phyloP scores from a whole-genome alignment of 2,797 vertebrate genomes.

The Anolis apletophallus region DNA sequence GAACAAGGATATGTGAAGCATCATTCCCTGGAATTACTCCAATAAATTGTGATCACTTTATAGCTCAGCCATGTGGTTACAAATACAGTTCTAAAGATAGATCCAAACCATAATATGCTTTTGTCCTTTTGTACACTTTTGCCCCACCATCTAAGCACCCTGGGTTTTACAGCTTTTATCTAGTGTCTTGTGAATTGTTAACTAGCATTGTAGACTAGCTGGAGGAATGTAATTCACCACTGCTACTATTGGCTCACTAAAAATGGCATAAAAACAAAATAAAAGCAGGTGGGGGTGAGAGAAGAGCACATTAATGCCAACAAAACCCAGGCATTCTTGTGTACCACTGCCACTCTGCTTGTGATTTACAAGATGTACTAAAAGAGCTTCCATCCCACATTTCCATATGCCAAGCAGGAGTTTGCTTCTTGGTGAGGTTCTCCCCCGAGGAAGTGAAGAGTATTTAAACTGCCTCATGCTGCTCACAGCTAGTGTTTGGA shows the following conservation, averaged over 20 bases:
- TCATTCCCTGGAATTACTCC: slow-evolving; percentile 21
- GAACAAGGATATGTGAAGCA: slow-evolving; percentile 13
- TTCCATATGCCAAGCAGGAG: slow-evolving; percentile 66
- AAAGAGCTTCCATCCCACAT: slow-evolving; percentile 65
- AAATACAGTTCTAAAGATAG: slow-evolving; percentile 29
- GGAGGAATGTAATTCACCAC: slow-evolving; percentile 73
- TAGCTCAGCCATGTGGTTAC: slow-evolving; percentile 48
- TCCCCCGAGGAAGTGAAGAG: slow-evolving; percentile 64
- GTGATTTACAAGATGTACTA: slow-evolving; percentile 57
- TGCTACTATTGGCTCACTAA: slow-evolving; percentile 67
- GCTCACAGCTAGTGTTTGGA: slow-evolving; percentile 63
- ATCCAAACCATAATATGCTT: slow-evolving; percentile 22
- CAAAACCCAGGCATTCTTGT: slow-evolving; percentile 58
- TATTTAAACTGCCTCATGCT: slow-evolving; percentile 54
- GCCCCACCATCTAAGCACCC: slow-evolving; percentile 27
- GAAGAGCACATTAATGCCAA: background rate
- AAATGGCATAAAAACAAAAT: slow-evolving; percentile 55
- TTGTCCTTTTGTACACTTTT: slow-evolving; percentile 25
- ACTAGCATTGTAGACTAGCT: slow-evolving; percentile 70
- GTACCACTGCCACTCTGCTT: slow-evolving; percentile 60
- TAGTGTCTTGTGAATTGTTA: slow-evolving; percentile 74
- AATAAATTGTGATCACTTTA: slow-evolving; percentile 47
- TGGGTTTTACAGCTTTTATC: slow-evolving; percentile 64
- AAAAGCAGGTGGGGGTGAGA: slow-evolving; percentile 37
- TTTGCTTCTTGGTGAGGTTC: slow-evolving; percentile 57